These are phyloP conservation scores for Ammospiza nelsoni DNA, from an alignment of 2,113 vertebrate species.

Conservation along the genomic window DNA sequence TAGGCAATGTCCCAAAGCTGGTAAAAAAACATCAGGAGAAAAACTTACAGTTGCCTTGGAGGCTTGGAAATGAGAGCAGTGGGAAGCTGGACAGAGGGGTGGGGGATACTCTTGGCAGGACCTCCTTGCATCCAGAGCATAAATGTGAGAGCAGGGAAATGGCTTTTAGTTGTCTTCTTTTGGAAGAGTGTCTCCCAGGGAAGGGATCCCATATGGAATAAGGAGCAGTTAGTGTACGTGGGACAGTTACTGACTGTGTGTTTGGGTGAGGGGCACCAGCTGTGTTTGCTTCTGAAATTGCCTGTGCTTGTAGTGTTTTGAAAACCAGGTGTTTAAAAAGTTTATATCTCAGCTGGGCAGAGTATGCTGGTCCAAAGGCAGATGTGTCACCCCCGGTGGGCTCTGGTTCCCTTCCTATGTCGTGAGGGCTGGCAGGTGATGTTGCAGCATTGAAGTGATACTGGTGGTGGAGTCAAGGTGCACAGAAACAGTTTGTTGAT, in stretches of 20 bases:
- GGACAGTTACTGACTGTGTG: fast-evolving
- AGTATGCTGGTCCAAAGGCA: neutral
- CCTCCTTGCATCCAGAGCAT: neutral
- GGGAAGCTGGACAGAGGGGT: neutral
- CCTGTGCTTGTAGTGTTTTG: neutral
- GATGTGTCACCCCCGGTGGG: fast-evolving
- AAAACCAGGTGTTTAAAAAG: neutral
- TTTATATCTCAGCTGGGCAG: neutral
- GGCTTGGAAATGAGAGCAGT: neutral
- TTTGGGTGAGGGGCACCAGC: neutral
- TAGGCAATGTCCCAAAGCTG: neutral
- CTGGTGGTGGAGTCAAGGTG: neutral
- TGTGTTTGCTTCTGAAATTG: neutral
- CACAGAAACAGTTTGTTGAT: fast-evolving
- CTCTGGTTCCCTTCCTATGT: fast-evolving
- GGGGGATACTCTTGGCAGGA: neutral
- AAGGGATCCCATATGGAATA: neutral
- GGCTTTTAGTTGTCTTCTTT: neutral
- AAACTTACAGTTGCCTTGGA: neutral
- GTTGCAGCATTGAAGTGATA: fast-evolving
- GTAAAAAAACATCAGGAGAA: neutral
- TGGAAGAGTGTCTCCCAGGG: too few species aligned
- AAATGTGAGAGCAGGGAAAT: neutral
- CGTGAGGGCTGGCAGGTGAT: fast-evolving
- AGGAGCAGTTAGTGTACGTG: neutral